Conservation (phyloP, 2,113 vertebrate genomes). For the Xiphophorus hellerii region DNA sequence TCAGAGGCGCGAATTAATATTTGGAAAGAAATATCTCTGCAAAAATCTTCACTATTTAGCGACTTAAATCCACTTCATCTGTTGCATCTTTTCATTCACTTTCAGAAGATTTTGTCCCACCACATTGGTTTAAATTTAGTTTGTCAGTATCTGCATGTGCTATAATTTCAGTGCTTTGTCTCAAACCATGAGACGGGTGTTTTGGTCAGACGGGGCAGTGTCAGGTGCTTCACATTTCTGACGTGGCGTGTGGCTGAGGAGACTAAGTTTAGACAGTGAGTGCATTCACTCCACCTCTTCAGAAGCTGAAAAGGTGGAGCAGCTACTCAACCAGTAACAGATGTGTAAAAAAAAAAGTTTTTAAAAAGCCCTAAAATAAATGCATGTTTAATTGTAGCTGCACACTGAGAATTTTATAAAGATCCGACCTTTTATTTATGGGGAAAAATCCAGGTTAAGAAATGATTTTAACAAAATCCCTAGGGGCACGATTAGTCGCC, state of each 20-base stretch:
- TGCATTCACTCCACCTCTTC: slow-evolving; percentile 50
- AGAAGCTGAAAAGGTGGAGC: slow-evolving; percentile 62
- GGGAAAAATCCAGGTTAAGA: no score
- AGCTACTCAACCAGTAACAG: slow-evolving; percentile 38
- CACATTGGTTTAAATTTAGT: neutral
- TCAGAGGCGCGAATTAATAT: slow-evolving; percentile 14
- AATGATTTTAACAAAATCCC: no score
- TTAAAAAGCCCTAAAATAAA: neutral
- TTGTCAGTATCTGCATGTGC: no score
- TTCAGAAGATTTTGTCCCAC: neutral
- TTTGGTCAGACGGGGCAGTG: slow-evolving; percentile 31
- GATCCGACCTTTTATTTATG: neutral
- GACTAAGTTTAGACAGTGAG: slow-evolving; percentile 78
- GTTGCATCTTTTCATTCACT: neutral
- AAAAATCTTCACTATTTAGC: neutral
- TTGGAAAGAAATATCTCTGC: neutral
- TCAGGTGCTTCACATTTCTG: slow-evolving; percentile 61
- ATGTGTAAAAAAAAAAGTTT: neutral
- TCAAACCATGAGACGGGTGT: slow-evolving; percentile 21
- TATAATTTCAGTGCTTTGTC: slow-evolving; percentile 14
- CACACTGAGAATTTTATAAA: neutral
- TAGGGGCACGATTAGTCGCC: no score
- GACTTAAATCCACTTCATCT: neutral
- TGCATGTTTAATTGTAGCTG: neutral
- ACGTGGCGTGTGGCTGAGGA: slow-evolving; percentile 71